Evolutionary conservation across 2,888 invertebrate genomes (phyloP).

Genomic region (Sphaerolaimus hirsutus): DNA sequence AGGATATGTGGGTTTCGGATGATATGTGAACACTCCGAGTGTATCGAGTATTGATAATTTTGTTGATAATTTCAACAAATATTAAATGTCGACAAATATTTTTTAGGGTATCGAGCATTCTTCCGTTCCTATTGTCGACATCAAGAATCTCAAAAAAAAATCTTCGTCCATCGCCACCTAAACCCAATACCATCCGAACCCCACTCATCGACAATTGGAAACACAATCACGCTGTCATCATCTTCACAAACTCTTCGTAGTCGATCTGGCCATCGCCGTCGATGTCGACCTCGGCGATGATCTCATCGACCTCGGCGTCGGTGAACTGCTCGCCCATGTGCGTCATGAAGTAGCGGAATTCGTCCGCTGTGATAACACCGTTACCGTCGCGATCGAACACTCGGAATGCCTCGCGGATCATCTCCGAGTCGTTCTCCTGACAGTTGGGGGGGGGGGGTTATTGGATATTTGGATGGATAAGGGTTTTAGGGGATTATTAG

Average conservation of each 20-base stretch:
- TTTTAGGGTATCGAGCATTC: too few species aligned
- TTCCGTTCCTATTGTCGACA: too few species aligned
- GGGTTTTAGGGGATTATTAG: too few species aligned
- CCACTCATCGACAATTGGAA: background rate
- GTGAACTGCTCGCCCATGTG: slow-evolving; percentile 25
- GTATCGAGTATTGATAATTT: too few species aligned
- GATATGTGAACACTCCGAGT: too few species aligned
- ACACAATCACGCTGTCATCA: slow-evolving; percentile 1
- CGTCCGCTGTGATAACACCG: slow-evolving; percentile 22
- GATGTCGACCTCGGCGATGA: slow-evolving; percentile 24
- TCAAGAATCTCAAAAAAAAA: background rate
- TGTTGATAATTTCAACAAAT: too few species aligned
- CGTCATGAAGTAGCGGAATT: slow-evolving; percentile 23
- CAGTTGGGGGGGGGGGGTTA: too few species aligned
- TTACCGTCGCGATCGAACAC: slow-evolving; percentile 25
- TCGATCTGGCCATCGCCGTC: slow-evolving; percentile 23
- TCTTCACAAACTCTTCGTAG: slow-evolving; percentile 4
- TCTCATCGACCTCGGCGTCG: slow-evolving; percentile 24
- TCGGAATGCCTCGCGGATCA: slow-evolving; percentile 24
- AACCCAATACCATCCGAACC: too few species aligned
- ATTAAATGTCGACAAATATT: too few species aligned
- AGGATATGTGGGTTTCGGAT: too few species aligned
- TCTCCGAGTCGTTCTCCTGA: slow-evolving; percentile 24
- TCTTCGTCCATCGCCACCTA: too few species aligned
- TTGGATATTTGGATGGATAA: too few species aligned